Evolutionary conservation across 1,140 invertebrate genomes (phyloP).

Genomic region (Melanaphis sacchari): DNA sequence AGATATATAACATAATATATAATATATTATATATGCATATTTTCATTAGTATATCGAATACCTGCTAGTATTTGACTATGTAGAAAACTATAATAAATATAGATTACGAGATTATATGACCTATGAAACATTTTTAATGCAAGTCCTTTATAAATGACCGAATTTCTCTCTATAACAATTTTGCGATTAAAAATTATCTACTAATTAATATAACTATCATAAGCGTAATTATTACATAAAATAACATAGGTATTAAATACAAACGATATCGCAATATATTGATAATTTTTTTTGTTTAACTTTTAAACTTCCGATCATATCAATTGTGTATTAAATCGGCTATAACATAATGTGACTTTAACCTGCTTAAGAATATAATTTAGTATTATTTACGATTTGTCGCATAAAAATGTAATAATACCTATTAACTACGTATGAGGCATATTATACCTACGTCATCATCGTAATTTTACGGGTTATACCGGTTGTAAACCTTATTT

Average conservation of each 20-base stretch:
- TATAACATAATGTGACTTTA: not conserved
- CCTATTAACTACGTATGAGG: not conserved
- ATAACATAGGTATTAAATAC: not conserved
- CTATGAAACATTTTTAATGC: not conserved
- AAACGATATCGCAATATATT: not conserved
- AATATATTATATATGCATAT: rapidly evolving
- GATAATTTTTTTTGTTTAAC: not conserved
- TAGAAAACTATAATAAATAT: not conserved
- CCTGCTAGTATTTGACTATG: not conserved
- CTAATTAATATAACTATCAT: not conserved
- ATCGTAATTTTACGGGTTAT: not conserved
- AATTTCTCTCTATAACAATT: not conserved
- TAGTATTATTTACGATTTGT: not conserved
- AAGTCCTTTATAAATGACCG: not conserved
- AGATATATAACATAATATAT: too few species aligned
- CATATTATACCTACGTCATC: not conserved
- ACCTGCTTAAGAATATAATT: not conserved
- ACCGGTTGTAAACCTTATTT: not conserved
- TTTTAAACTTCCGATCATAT: not conserved
- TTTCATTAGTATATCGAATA: not conserved
- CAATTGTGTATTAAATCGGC: not conserved
- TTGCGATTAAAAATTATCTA: too few species aligned
- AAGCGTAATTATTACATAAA: not conserved
- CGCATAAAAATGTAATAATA: not conserved
- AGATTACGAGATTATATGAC: not conserved